Conservation (phyloP, 1,140 invertebrate genomes). For the Drosophila athabasca region DNA sequence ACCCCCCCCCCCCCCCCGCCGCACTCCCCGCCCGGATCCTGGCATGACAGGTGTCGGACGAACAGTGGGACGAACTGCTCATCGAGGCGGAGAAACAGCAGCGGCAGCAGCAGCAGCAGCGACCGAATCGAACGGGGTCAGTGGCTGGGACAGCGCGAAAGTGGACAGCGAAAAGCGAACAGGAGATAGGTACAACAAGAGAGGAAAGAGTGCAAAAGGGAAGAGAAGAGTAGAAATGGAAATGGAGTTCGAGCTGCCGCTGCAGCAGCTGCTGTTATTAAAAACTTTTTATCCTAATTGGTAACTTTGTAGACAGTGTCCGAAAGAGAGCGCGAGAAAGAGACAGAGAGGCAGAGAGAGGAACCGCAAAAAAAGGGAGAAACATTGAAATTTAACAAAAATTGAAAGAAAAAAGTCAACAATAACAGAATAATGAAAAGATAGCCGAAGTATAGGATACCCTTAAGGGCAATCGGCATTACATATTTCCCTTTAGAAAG, state of each 20-base stretch:
- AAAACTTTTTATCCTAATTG: constrained; percentile 69
- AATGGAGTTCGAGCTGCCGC: constrained; percentile 27
- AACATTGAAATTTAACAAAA: too few species aligned
- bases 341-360: neutral
- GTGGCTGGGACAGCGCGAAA: constrained; percentile 37
- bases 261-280: constrained; percentile 57
- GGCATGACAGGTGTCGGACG: constrained; percentile 40
- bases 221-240: constrained; percentile 23
- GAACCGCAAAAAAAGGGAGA: constrained; percentile 33
- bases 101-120: constrained; percentile 35
- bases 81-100: constrained; percentile 40
- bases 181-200: constrained; percentile 7
- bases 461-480: too few species aligned
- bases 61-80: constrained; percentile 19
- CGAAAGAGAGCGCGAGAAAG: neutral
- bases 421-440: neutral
- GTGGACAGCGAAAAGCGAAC: constrained; percentile 12
- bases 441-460: neutral
- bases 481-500: too few species aligned
- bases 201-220: constrained; percentile 7
- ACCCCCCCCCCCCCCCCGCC: too few species aligned
- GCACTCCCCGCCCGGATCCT: neutral
- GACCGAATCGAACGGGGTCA: constrained; percentile 53
- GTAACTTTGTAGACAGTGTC: constrained; percentile 70
- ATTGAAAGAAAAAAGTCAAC: constrained; percentile 20